A percentile compares a stretch with the other conserved stretches of the same genome.
Evolutionary conservation across 2,113 vertebrate genomes (phyloP).

Genomic region (Myocastor coypus): DNA sequence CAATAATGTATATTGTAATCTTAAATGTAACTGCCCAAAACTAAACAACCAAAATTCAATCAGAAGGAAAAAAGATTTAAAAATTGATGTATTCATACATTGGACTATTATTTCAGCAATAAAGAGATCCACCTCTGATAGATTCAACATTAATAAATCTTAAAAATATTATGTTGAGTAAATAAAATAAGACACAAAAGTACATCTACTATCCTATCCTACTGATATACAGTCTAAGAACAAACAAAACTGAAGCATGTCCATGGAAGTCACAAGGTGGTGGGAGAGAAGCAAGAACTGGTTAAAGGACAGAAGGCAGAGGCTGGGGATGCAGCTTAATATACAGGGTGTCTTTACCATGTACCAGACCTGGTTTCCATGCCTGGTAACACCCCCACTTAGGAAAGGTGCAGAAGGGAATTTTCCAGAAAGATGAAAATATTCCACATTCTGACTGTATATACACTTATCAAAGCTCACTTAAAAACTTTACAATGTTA

Average conservation of each 20-base stretch:
- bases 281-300: neutral
- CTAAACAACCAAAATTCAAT: conserved; percentile 25
- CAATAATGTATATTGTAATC: neutral
- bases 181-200: neutral
- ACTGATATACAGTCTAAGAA: neutral
- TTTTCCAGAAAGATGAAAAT: conserved; percentile 3
- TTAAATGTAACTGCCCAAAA: neutral
- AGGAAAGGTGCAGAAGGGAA: neutral
- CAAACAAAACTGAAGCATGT: neutral
- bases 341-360: neutral
- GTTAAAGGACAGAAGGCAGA: neutral
- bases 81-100: neutral
- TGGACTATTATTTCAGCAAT: neutral
- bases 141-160: neutral
- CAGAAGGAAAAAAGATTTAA: neutral
- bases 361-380: neutral
- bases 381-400: neutral
- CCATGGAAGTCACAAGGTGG: neutral
- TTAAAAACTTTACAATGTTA: neutral
- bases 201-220: neutral
- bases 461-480: neutral
- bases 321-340: neutral
- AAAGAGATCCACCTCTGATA: neutral
- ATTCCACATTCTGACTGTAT: neutral
- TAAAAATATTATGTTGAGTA: neutral